Percentiles rank a stretch among this genome's conserved stretches.
Evolutionary conservation across 2,888 invertebrate species (phyloP).

Genomic region (Epirrhoe tristata): DNA sequence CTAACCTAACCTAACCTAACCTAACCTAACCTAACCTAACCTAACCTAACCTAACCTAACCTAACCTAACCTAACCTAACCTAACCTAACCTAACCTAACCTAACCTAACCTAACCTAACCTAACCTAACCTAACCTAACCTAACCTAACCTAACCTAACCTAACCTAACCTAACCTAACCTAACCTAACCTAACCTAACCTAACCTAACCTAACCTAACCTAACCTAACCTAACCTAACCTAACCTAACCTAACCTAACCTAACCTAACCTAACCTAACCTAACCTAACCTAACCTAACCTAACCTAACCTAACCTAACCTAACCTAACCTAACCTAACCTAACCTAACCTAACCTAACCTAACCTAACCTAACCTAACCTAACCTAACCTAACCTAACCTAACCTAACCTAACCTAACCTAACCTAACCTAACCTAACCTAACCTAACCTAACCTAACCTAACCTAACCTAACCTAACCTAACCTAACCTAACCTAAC

Average conservation of each 20-base stretch:
- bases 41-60: slow-evolving; percentile 7
- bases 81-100: slow-evolving; percentile 7
- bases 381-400: slow-evolving; percentile 1
- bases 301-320: slow-evolving; percentile 1
- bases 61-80: slow-evolving; percentile 7
- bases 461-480: slow-evolving; percentile 1
- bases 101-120: slow-evolving; percentile 7
- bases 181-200: slow-evolving; percentile 7
- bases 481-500: slow-evolving; percentile 1
- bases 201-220: slow-evolving; percentile 7
- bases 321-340: slow-evolving; percentile 1
- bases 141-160: slow-evolving; percentile 7
- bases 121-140: slow-evolving; percentile 7
- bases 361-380: neutral
- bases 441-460: slow-evolving; percentile 1
- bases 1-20: slow-evolving; percentile 7
- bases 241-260: slow-evolving; percentile 7
- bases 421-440: slow-evolving; percentile 1
- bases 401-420: slow-evolving; percentile 1
- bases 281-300: slow-evolving; percentile 1
- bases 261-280: slow-evolving; percentile 1
- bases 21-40: slow-evolving; percentile 7
- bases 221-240: slow-evolving; percentile 7
- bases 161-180: slow-evolving; percentile 7
- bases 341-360: slow-evolving; percentile 1